Percentiles rank a stretch among this genome's conserved stretches.
Conservation (phyloP, 2,888 invertebrate species). For the Linnaemya tessellans region DNA sequence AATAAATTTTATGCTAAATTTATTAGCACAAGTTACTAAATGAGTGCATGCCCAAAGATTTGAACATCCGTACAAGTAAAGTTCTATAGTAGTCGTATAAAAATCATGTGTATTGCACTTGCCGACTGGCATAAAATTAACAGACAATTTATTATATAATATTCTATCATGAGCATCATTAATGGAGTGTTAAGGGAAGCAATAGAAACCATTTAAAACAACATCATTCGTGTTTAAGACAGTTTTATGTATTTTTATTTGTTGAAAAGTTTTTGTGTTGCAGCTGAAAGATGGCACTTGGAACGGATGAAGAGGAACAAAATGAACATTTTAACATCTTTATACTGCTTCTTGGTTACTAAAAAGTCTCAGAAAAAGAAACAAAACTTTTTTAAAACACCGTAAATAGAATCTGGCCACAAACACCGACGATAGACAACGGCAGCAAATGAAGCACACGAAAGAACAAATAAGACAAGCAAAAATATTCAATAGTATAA, state of each 20-base stretch:
- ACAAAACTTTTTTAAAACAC: constrained; percentile 24
- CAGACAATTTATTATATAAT: constrained; percentile 55
- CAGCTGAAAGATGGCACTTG: constrained; percentile 29
- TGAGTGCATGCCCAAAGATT: constrained; percentile 9
- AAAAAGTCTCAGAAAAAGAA: constrained; percentile 29
- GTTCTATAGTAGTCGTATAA: too few relatives aligned
- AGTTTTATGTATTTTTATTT: constrained; percentile 1
- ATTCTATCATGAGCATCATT: constrained; percentile 46
- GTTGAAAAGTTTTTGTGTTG: not conserved
- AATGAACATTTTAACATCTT: constrained; percentile 38
- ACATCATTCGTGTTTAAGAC: constrained; percentile 28
- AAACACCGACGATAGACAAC: constrained; percentile 39
- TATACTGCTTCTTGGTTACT: constrained; percentile 31
- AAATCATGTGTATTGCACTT: constrained; percentile 9
- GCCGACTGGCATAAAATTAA: constrained; percentile 42
- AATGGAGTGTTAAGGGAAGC: constrained; percentile 52
- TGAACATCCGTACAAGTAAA: not conserved
- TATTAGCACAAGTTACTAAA: constrained; percentile 46
- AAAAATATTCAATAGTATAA: constrained; percentile 15
- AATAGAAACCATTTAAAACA: constrained; percentile 55
- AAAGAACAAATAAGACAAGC: constrained; percentile 26
- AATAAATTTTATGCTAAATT: constrained; percentile 53
- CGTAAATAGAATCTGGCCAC: constrained; percentile 30
- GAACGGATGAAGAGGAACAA: constrained; percentile 12
- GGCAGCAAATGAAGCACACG: constrained; percentile 52